Conservation (phyloP, 2,113 vertebrate genomes). For the Tupaia chinensis region DNA sequence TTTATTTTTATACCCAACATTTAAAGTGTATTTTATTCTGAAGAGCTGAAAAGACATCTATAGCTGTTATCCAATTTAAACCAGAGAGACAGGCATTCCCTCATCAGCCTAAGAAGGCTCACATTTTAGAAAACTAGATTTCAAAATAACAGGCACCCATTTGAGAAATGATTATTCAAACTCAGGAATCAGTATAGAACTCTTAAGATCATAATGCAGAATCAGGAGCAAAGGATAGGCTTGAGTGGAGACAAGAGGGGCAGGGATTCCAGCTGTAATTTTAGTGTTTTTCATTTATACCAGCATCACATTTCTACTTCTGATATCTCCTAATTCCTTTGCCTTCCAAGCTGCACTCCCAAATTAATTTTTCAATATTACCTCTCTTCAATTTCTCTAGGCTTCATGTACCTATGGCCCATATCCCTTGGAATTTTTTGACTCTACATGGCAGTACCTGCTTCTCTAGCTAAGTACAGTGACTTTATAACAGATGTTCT, state of each 20-base stretch:
- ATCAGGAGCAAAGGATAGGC: not conserved
- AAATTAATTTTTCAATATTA: not conserved
- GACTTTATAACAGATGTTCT: slow-evolving; percentile 29
- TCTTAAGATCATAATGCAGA: not conserved
- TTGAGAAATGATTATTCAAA: not conserved
- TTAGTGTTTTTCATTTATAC: not conserved
- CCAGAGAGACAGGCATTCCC: not conserved
- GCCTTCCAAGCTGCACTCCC: not conserved
- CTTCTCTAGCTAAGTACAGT: not conserved
- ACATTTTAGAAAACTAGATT: slow-evolving; percentile 35
- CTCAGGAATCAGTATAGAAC: not conserved
- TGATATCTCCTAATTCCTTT: not conserved
- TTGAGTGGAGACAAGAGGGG: not conserved
- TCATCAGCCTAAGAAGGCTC: not conserved
- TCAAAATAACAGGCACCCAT: not conserved
- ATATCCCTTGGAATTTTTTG: not conserved
- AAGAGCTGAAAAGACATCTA: not conserved
- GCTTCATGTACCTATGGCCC: not conserved
- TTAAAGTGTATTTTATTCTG: not conserved
- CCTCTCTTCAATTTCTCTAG: not conserved
- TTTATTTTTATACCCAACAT: not conserved
- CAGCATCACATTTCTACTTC: not conserved
- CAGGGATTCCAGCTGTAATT: not conserved
- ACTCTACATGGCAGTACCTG: not conserved
- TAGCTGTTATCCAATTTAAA: slow-evolving; percentile 3